Evolutionary conservation across 2,113 vertebrate species (phyloP).

Genomic region (Oncorhynchus keta): DNA sequence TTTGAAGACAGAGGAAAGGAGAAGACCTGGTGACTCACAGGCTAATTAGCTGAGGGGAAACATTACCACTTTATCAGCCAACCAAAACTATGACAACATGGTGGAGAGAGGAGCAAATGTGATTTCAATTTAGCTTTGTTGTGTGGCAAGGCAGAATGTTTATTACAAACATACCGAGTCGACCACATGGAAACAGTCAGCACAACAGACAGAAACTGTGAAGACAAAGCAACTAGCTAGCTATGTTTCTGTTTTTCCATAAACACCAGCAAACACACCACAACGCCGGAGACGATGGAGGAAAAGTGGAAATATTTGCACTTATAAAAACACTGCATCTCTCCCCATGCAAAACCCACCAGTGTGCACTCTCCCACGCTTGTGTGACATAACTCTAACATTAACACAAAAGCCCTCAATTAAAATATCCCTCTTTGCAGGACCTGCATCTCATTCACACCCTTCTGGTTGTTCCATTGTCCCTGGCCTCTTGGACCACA

Average conservation of each 20-base stretch:
- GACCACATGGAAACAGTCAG: slow-evolving; percentile 46
- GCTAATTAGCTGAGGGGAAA: slow-evolving; percentile 37
- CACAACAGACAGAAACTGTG: slow-evolving; percentile 32
- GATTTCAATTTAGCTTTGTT: slow-evolving; percentile 48
- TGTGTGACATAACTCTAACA: background rate
- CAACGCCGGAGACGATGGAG: slow-evolving; percentile 26
- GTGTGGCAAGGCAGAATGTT: slow-evolving; percentile 28
- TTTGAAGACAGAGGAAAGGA: slow-evolving; percentile 1
- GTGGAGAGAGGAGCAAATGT: slow-evolving; percentile 21
- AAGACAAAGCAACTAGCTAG: slow-evolving; percentile 26
- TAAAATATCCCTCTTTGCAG: background rate
- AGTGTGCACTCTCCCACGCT: background rate
- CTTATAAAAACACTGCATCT: slow-evolving; percentile 20
- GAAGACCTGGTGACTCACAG: background rate
- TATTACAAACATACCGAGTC: slow-evolving; percentile 37
- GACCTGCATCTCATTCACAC: background rate
- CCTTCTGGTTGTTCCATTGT: background rate
- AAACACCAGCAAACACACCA: slow-evolving; percentile 52
- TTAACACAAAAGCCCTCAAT: background rate
- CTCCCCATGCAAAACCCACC: background rate
- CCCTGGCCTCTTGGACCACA: background rate
- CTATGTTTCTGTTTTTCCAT: slow-evolving; percentile 48
- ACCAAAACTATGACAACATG: background rate
- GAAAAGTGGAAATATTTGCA: slow-evolving; percentile 38
- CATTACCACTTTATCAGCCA: slow-evolving; percentile 18